A percentile compares a stretch with the other conserved stretches of the same genome.
These are phyloP conservation scores for Macrosteles quadrilineatus DNA, from an alignment of 1,140 invertebrate species.

Conservation along the genomic window DNA sequence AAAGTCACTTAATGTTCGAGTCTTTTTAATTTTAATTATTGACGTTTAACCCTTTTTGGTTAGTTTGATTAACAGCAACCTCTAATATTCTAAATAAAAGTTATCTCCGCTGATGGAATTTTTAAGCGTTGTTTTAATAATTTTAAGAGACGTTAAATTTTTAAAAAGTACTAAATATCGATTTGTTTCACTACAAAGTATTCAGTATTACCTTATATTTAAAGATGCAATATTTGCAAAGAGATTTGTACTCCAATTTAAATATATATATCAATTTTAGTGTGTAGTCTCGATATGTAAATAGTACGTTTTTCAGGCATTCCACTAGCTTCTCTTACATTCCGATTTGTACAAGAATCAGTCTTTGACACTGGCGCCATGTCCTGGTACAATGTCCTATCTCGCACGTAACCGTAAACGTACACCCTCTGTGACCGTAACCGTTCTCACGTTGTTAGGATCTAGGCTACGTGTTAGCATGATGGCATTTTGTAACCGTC, in stretches of 20 bases:
- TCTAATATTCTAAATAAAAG: too few species aligned
- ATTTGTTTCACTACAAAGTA: slow-evolving; percentile 10
- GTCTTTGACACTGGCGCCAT: not conserved
- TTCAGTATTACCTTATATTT: slow-evolving; percentile 19
- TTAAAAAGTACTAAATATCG: not conserved
- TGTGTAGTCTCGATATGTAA: not conserved
- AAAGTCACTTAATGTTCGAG: too few species aligned
- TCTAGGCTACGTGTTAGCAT: slow-evolving; percentile 27
- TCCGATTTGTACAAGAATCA: slow-evolving; percentile 21
- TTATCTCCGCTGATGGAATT: too few species aligned
- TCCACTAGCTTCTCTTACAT: slow-evolving; percentile 22
- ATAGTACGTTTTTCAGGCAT: slow-evolving; percentile 21
- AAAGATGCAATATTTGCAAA: slow-evolving; percentile 20
- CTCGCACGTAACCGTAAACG: too few species aligned
- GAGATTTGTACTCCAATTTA: slow-evolving; percentile 23
- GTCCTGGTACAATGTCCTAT: too few species aligned
- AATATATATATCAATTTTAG: slow-evolving; percentile 22
- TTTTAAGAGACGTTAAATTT: too few species aligned
- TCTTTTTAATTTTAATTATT: too few species aligned
- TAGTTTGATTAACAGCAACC: too few species aligned
- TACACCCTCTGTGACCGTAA: too few species aligned
- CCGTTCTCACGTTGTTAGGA: not conserved
- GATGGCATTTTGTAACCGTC: slow-evolving; percentile 37
- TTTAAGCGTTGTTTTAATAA: too few species aligned
- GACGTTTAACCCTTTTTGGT: too few species aligned